Conservation (phyloP, 2,113 vertebrate genomes). For the Vanacampus margaritifer region DNA sequence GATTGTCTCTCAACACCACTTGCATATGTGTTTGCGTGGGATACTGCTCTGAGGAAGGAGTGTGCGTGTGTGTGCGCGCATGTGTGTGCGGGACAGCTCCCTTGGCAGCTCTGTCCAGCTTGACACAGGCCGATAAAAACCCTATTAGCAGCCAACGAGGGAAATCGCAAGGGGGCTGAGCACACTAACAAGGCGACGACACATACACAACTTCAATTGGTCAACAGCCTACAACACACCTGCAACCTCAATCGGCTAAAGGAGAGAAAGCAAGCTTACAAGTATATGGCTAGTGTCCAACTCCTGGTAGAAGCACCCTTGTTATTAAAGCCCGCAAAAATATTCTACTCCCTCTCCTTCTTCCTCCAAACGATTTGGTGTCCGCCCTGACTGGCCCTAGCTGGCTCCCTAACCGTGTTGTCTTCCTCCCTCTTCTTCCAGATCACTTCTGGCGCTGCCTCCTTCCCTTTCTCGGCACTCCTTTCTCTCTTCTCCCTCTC, state of each 20-base stretch:
- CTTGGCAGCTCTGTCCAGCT: slow-evolving; percentile 56
- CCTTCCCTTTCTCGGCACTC: slow-evolving; percentile 44
- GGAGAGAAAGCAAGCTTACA: slow-evolving; percentile 44
- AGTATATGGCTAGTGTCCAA: slow-evolving; percentile 45
- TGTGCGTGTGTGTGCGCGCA: slow-evolving; percentile 16
- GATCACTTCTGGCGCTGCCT: slow-evolving; percentile 63
- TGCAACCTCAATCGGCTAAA: slow-evolving; percentile 37
- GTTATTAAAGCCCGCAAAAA: slow-evolving; percentile 20
- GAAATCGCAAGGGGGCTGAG: slow-evolving; percentile 36
- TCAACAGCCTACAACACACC: slow-evolving; percentile 39
- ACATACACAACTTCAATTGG: slow-evolving; percentile 31
- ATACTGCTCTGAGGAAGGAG: slow-evolving; percentile 19
- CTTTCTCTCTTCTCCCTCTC: slow-evolving; percentile 57
- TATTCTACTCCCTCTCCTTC: slow-evolving; percentile 55
- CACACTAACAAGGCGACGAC: slow-evolving; percentile 27
- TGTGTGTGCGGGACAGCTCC: slow-evolving; percentile 36
- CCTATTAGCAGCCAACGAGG: slow-evolving; percentile 66
- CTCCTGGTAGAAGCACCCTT: slow-evolving; percentile 22
- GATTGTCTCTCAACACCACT: slow-evolving; percentile 51
- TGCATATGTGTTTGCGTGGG: slow-evolving; percentile 20
- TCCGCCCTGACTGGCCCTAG: slow-evolving; percentile 59
- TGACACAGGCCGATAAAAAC: slow-evolving; percentile 68
- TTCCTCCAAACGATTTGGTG: slow-evolving; percentile 73
- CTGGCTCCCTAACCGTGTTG: slow-evolving; percentile 59
- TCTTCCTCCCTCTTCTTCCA: slow-evolving; percentile 72